Base-by-base conservation (phyloP, 2,888 invertebrate genomes). In the Meliscaeva auricollis region DNA sequence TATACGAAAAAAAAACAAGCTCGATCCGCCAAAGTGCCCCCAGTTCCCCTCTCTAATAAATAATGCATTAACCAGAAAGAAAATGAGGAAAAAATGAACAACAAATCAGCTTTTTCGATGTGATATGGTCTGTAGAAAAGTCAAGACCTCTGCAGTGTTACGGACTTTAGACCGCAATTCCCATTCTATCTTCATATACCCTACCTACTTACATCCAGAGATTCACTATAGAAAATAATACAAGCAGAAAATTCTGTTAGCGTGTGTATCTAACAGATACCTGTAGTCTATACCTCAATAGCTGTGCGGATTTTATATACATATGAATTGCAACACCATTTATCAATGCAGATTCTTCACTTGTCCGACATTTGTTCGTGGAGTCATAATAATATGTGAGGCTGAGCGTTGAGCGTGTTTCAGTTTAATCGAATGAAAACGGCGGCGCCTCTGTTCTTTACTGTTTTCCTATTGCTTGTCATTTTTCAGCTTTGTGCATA, bases 381-480 rank as follows among this genome's bases (percentile, higher is more conserved):
- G 11, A 62, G 52, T 54, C 48, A 66, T 68, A 66, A 50, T 66
- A 66, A 17, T 50, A 32, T 66, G 50, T 48, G 48, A 9, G 48
- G 35, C 35, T 41, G 30, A 17, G 17, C 35, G 35, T 58, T 58
- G 77, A 50, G 64, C 66, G 46, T 50, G 75, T 54, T 75, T 38
- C 56, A 38, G 68, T 74, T 70, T 56, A 79, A 70, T 84, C 79
- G 77, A 62, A 74, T 74, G 56, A 82, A 81, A 74, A 72, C 58
- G 78, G 87, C 87, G 87, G 87, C 87, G 87, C 87, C 87, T 87
- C 80, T 87, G 87, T 87, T 87, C 87, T 87, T 87, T 87, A 87
- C 87, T 87, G 87, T 87, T 87, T 87, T 87, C 87, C 87, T 87
- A 87, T 87, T 87, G 87, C 87, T 87, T 87, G 87, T 87, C 87